A percentile compares a stretch with the other conserved stretches of the same genome.
phyloP scores from a whole-genome alignment of 1,140 invertebrate genomes.

The Drosophila ercepeae region DNA sequence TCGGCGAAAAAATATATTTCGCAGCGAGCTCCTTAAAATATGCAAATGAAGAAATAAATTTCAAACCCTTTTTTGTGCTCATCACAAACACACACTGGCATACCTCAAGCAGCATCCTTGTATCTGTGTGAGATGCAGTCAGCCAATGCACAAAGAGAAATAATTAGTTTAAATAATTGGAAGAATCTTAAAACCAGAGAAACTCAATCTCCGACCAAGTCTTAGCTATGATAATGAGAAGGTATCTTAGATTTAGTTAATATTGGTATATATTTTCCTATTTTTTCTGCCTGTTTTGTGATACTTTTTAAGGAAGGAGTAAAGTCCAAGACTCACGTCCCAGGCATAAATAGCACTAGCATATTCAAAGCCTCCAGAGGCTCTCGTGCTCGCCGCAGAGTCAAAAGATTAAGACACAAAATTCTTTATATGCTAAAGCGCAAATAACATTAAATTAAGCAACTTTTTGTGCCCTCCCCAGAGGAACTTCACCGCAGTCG shows the following conservation, averaged over 20 bases:
- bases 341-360: constrained; percentile 80
- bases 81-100: constrained; percentile 38
- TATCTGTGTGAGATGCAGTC: constrained; percentile 44
- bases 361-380: constrained; percentile 75
- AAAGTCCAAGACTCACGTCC: constrained; percentile 59
- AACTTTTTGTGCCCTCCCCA: constrained; percentile 70
- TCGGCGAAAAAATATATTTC: constrained; percentile 73
- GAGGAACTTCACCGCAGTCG: constrained; percentile 30
- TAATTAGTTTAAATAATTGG: too few relatives aligned
- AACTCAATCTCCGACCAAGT: neutral
- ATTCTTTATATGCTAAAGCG: constrained; percentile 83
- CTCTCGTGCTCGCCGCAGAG: constrained; percentile 63
- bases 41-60: constrained; percentile 84
- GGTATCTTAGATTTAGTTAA: too few relatives aligned
- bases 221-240: neutral
- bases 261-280: neutral
- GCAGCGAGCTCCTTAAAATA: constrained; percentile 82
- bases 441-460: constrained; percentile 84
- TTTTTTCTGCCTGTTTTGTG: constrained; percentile 24
- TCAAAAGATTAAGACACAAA: constrained; percentile 84
- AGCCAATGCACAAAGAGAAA: constrained; percentile 34
- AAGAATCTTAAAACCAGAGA: neutral
- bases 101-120: constrained; percentile 14
- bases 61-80: constrained; percentile 71
- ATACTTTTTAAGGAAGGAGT: constrained; percentile 35